Base-by-base conservation (phyloP, 1,140 invertebrate species). In the Ridgeia piscesae region DNA sequence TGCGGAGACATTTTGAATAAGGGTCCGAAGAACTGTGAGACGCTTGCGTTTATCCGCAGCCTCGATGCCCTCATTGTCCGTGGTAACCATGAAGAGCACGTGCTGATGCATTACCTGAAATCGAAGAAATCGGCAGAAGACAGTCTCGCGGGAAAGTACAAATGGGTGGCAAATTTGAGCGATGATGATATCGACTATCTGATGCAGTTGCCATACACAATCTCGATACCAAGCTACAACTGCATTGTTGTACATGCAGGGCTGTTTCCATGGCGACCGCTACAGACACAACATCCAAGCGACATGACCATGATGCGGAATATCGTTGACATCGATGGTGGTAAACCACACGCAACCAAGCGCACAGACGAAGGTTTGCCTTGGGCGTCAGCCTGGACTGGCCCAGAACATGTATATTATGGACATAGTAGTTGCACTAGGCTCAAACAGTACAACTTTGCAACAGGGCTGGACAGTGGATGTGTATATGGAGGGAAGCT, bases 351-450 rank as follows among this genome's bases (percentile, higher is more conserved):
- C 6, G 93, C 92, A 17, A 92, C 93, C n/a, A 94, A 94, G 33
- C 89, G 93, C 8, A 92, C 93, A n/a, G 95, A 94, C 34, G 89
- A 93, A 11, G 95, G 95, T n/a, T 93, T 93, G 14, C 89, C 94
- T 8, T 96, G 96, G 96, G 94, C 94, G n/a, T 93, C 94, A 2
- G 8, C 94, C 14, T 96, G 96, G 96, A 35, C 33, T 17, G 96
- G 96, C 0, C 96, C 96, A 11, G 92, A 95, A 89, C 96, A 96
- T 94, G 94, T 96, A 14, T 96, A 96, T 94, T 96, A 95, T 93
- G 96, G 96, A 58, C 96, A 96, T 92, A 96, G 96, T 94, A 96
- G 96, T 0, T 93, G 92, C 11, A 89, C 95, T 50, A 92, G 93
- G 42, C 92, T 96, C 21, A 48, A 92, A 88, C n/a, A 35, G 91